These are phyloP conservation scores for Microchirus variegatus DNA, from an alignment of 2,797 vertebrate species.

Conservation along the genomic window DNA sequence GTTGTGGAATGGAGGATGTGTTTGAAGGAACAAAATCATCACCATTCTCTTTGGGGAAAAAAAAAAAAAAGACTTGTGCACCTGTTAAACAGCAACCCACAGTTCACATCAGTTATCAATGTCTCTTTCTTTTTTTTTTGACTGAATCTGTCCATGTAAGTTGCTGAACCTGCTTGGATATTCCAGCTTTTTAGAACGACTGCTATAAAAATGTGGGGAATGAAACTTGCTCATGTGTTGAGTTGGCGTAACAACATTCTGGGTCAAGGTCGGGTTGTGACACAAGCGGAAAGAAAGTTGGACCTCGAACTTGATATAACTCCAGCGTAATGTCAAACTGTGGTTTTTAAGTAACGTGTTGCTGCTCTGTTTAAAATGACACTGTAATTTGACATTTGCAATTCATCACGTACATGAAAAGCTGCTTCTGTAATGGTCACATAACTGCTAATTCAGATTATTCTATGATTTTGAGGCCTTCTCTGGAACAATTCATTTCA, in stretches of 20 bases:
- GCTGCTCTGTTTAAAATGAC: constrained; percentile 72
- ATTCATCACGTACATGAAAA: constrained; percentile 46
- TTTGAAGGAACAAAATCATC: constrained; percentile 26
- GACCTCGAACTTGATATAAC: constrained; percentile 23
- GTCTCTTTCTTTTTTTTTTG: constrained; percentile 40
- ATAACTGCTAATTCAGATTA: constrained; percentile 17
- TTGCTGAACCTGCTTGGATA: constrained; percentile 56
- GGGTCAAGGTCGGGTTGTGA: constrained; percentile 26
- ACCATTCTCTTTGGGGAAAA: constrained; percentile 26
- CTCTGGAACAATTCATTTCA: constrained; percentile 16
- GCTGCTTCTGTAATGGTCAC: constrained; percentile 16
- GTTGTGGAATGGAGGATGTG: constrained; percentile 42
- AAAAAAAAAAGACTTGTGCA: constrained; percentile 51
- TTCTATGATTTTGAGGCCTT: constrained; percentile 27
- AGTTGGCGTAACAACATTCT: constrained; percentile 23
- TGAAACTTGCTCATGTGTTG: constrained; percentile 32
- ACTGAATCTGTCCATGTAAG: constrained; percentile 32
- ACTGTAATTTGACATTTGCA: constrained; percentile 55
- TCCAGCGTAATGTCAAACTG: constrained; percentile 16
- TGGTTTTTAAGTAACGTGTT: constrained; percentile 59
- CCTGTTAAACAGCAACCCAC: constrained; percentile 29
- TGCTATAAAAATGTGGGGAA: constrained; percentile 32
- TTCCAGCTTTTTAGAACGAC: constrained; percentile 46
- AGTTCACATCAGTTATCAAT: constrained; percentile 40
- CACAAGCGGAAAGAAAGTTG: constrained; percentile 19